Evolutionary conservation across 2,797 vertebrate genomes (phyloP).

Genomic region (Catostomus latipinnis): DNA sequence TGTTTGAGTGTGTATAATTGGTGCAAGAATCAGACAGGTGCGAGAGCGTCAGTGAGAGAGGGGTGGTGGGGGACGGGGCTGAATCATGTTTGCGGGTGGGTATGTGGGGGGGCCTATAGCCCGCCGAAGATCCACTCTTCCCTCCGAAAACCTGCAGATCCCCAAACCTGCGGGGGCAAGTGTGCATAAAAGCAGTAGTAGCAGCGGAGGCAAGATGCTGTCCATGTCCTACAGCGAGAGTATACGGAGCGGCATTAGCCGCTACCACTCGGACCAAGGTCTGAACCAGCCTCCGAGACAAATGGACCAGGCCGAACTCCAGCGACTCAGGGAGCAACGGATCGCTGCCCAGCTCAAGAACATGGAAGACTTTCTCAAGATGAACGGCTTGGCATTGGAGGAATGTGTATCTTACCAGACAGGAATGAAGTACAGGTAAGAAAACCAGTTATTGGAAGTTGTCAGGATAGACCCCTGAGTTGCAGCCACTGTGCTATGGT

Average conservation of each 20-base stretch:
- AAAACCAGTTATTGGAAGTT: background rate
- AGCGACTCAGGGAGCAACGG: conserved; percentile 89
- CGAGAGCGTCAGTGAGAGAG: conserved; percentile 4
- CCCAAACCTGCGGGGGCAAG: conserved; percentile 73
- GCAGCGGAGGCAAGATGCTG: conserved; percentile 86
- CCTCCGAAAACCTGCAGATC: conserved; percentile 81
- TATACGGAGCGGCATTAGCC: conserved; percentile 92
- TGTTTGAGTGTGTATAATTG: background rate
- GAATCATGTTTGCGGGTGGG: conserved; percentile 79
- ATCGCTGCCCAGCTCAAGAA: conserved; percentile 90
- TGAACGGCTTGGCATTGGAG: conserved; percentile 93
- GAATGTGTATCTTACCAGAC: conserved; percentile 89
- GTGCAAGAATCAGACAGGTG: conserved; percentile 36
- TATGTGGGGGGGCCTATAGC: conserved; percentile 61
- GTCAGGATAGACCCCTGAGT: background rate
- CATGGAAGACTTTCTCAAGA: conserved; percentile 96
- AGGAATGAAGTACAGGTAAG: conserved; percentile 99
- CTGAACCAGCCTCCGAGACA: conserved; percentile 84
- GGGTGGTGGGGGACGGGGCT: conserved; percentile 35
- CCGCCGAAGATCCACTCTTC: conserved; percentile 64
- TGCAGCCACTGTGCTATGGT: too few relatives aligned
- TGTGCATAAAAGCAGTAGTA: conserved; percentile 73
- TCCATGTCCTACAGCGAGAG: conserved; percentile 98
- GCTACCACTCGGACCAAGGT: conserved; percentile 93
- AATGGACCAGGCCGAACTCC: conserved; percentile 86